Base-by-base conservation (phyloP, 2,888 invertebrate species). In the Acrobasis consociella region DNA sequence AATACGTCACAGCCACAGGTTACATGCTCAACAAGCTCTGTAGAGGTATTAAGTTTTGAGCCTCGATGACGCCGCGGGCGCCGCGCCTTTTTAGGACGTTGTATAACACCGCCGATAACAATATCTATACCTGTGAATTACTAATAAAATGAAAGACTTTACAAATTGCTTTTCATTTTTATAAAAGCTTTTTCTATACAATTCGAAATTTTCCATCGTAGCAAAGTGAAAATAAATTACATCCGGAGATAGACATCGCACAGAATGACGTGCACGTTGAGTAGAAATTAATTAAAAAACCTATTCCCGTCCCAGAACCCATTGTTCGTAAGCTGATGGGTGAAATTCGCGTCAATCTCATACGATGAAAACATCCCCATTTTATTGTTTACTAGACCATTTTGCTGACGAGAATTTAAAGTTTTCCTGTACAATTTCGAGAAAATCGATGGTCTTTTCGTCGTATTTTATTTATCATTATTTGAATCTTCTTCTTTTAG, bases 201-300 rank as follows among this genome's bases (percentile, higher is more conserved):
- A 2, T 9, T 42, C 10, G 13, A 42, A 11, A 42, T 13, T 42
- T 10, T 42, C 13, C 42, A 42, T 42, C 42, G 13, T 42, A 42
- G 42, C 13, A 42, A 42, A 42, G 42, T 42, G 42, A 42, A 46
- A 46, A 13, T 46, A 46, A 46, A 46, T 46, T 46, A 46, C 46
- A 46, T 46, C 46, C 13, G 13, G 46, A 46, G 46, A 46, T 46
- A 46, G 5, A 46, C 46, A 46, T 13, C 46, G n/a, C n/a, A 50
- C 50, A 16, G 16, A 50, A 10, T 52, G 31, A 52, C 31, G 37
- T 37, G 38, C 9, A 22, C 17, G 46, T 15, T 16, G 31, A 31
- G 22, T 39, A 60, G 42, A 60, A 60, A 60, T 52, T 51, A 60
- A 60, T 51, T 60, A 52, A 60, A 60, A 60, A 13, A 13, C 17